Base-by-base conservation (phyloP, 2,797 vertebrate genomes). In the Lemur catta region DNA sequence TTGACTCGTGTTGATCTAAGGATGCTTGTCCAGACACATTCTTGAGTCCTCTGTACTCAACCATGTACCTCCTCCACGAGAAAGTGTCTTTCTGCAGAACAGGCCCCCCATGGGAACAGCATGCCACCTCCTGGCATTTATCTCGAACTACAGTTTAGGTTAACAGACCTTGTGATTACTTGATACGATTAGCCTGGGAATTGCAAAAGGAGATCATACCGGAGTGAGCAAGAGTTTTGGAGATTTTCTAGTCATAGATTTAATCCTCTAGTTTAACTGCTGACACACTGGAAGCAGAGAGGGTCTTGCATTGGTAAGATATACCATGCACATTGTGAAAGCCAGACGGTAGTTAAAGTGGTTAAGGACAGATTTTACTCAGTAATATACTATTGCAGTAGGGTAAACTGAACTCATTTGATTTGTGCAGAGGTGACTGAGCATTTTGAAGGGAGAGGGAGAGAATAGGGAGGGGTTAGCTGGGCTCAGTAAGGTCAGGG, bases 61-160 rank as follows among this genome's bases (percentile, higher is more conserved):
- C 2, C 10, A 2, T 6, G 0, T 0, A 12, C 22, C 4, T 18
- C 22, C 4, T 18, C 14, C 17, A 0, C 0, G 38, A 50, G 14
- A 12, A 15, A 33, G 3, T 12, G 14, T 30, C 26, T 84, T 22
- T 24, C 22, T 20, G 17, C 4, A 17, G 13, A 33, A 67, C 4
- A 3, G 3, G 12, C 26, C 43, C 0, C 20, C 55, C 4, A 14
- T 24, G 30, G 67, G 50, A 35, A 2, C 24, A 86, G 55, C 84
- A 78, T 88, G 55, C 52, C 80, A 85, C 59, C 87, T 95, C 41
- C 72, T 88, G 91, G 79, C 38, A 7, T 1, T 80, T 97, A 97
- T 96, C 93, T 81, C 76, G 69, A 88, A 87, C 33, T 92, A 90
- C 92, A 85, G 14, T 10, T 76, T 71, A 24, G 24, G 8, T 41